phyloP scores from a whole-genome alignment of 2,113 vertebrate species.

The Stegastes partitus region DNA sequence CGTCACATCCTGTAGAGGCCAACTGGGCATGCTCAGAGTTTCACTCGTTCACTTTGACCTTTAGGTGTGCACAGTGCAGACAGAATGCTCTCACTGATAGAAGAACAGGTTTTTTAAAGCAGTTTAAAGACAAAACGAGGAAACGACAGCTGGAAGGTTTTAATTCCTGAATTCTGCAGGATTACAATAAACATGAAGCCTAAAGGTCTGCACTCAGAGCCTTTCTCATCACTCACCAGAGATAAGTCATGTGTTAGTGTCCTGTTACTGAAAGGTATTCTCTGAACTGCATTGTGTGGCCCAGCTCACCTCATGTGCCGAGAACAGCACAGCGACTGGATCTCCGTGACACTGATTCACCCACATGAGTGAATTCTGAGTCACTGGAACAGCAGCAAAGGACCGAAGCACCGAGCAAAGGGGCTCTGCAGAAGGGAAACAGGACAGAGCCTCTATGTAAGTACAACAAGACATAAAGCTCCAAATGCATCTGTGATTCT shows the following conservation, averaged over 20 bases:
- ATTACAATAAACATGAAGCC: background rate
- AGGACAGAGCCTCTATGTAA: background rate
- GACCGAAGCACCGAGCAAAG: too few relatives aligned
- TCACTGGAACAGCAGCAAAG: background rate
- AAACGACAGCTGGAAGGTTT: background rate
- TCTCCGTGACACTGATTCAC: background rate
- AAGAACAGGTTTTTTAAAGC: too few relatives aligned
- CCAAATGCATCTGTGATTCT: too few relatives aligned
- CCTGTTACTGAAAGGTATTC: background rate
- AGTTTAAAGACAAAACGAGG: background rate
- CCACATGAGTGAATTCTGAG: background rate
- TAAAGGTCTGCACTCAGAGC: background rate
- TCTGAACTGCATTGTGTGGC: background rate
- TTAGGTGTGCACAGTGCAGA: too few relatives aligned
- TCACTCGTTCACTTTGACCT: too few relatives aligned
- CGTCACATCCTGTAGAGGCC: too few relatives aligned
- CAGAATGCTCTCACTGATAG: too few relatives aligned
- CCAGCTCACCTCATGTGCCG: too few relatives aligned
- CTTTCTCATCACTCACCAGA: conserved; percentile 5
- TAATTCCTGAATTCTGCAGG: background rate
- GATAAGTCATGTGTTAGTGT: background rate
- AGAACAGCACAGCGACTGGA: too few relatives aligned
- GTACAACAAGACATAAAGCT: background rate
- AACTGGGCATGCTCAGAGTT: too few relatives aligned
- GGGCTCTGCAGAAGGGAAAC: background rate